These are phyloP conservation scores for Thera obeliscata DNA, from an alignment of 2,888 invertebrate genomes.

Conservation along the genomic window DNA sequence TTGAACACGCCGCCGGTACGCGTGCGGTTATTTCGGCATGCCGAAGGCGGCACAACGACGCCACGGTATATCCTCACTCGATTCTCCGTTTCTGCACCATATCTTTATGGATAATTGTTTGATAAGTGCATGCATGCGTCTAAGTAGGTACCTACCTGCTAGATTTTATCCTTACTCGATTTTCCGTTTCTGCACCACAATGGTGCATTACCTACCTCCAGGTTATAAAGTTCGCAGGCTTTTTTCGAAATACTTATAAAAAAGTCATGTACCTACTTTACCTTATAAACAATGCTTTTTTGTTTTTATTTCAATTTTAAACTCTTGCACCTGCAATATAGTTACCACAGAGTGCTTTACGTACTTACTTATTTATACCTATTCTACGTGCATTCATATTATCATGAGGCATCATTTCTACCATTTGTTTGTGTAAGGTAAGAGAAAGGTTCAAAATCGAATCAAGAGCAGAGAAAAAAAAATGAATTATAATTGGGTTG, in stretches of 20 bases:
- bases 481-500: constrained; percentile 66
- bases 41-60: constrained; percentile 65
- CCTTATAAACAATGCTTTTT: too few species aligned
- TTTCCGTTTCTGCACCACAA: constrained; percentile 41
- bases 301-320: too few species aligned
- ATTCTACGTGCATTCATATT: background rate
- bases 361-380: background rate
- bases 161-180: constrained; percentile 42
- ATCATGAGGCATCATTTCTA: background rate
- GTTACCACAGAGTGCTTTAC: too few species aligned
- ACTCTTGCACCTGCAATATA: too few species aligned
- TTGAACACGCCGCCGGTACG: constrained; percentile 73
- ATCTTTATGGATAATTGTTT: constrained; percentile 7
- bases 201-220: background rate
- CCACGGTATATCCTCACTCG: constrained; percentile 54
- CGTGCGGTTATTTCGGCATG: constrained; percentile 78
- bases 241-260: too few species aligned
- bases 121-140: background rate
- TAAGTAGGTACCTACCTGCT: too few species aligned
- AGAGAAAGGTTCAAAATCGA: constrained; percentile 20
- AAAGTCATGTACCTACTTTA: too few species aligned
- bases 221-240: background rate
- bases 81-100: constrained; percentile 41
- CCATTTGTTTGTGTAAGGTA: constrained; percentile 15
- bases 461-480: constrained; percentile 44